phyloP scores from a whole-genome alignment of 2,113 vertebrate species.

The Reinhardtius hippoglossoides region DNA sequence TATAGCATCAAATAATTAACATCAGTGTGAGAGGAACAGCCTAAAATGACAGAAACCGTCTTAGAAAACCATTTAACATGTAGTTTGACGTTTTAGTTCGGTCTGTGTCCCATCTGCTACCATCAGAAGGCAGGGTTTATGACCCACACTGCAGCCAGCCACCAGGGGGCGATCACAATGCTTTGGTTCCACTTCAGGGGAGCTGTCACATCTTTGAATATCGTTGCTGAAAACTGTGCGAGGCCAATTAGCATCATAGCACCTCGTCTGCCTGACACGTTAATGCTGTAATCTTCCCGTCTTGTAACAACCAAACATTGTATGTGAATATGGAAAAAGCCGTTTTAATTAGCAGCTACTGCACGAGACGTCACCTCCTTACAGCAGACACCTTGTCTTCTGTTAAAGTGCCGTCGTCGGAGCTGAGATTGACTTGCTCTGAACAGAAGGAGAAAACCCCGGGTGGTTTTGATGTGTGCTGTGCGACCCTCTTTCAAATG shows the following conservation, averaged over 20 bases:
- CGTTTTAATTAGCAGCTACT: slow-evolving; percentile 63
- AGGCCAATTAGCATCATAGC: slow-evolving; percentile 37
- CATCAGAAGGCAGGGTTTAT: no score
- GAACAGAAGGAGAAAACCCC: slow-evolving; percentile 29
- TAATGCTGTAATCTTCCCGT: not conserved
- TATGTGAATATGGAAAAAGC: slow-evolving; percentile 38
- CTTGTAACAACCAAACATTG: not conserved
- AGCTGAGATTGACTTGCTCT: slow-evolving; percentile 23
- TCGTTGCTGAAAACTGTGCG: no score
- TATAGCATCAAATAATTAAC: no score
- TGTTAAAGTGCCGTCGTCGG: slow-evolving; percentile 18
- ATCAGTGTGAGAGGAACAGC: no score
- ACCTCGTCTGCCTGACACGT: not conserved
- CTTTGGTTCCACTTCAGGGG: no score
- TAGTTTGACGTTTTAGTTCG: no score
- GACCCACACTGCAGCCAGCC: no score
- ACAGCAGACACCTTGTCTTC: slow-evolving; percentile 19
- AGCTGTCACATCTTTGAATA: no score
- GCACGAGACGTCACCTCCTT: not conserved
- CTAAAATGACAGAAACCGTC: no score
- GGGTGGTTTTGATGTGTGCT: slow-evolving; percentile 24
- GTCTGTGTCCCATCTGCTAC: no score
- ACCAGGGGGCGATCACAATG: no score
- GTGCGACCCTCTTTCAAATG: not conserved
- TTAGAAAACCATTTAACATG: no score